Base-by-base conservation (phyloP, 92 coral and sea anemone genomes). In the Ricordea florida region DNA sequence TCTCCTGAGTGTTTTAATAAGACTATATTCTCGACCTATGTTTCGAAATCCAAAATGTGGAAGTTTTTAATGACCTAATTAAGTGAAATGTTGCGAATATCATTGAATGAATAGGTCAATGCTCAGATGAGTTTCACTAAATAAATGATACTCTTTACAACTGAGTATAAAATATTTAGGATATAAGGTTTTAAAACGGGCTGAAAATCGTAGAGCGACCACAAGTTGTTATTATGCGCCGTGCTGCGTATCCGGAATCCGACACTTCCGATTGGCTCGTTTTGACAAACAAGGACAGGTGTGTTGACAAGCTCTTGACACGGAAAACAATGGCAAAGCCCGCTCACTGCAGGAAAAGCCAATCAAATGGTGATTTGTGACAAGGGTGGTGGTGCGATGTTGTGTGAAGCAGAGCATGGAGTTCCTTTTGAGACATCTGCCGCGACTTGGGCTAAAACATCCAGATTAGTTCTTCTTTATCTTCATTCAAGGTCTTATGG, bases 271-370 rank as follows among this genome's bases (percentile, higher is more conserved):
- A 86, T 86, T 86, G 92, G 92, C 78, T 65, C 60, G 71, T 50
- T 61, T 60, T 49, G 74, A 86, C 80, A 86, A 85, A 86, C 74
- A 80, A 32, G 74, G 87, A 79, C 92, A 86, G 92, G 92, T 86
- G 92, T 86, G 92, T 81, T 86, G 92, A 86, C 92, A 68, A 73
- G 57, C 71, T 72, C 58, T 85, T 85, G 90, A 85, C 90, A 68
- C 82, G 70, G 66, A 51, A 55, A 82, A 91, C 97, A 91, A 91
- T 87, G 77, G 93, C 76, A 65, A 91, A 88, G 93, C 97, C 97
- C 85, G 87, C 90, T 85, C 85, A 91, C 61, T 91, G 90, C 82
- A 29, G 51, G 59, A 90, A 77, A 61, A 91, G 78, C 97, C 97
- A 91, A 91, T 91, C 97, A 91, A 91, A 84, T 79, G 84, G 46